A percentile compares a stretch with the other conserved stretches of the same genome.
phyloP scores from a whole-genome alignment of 1,140 invertebrate genomes.

The Trichoplusia ni region DNA sequence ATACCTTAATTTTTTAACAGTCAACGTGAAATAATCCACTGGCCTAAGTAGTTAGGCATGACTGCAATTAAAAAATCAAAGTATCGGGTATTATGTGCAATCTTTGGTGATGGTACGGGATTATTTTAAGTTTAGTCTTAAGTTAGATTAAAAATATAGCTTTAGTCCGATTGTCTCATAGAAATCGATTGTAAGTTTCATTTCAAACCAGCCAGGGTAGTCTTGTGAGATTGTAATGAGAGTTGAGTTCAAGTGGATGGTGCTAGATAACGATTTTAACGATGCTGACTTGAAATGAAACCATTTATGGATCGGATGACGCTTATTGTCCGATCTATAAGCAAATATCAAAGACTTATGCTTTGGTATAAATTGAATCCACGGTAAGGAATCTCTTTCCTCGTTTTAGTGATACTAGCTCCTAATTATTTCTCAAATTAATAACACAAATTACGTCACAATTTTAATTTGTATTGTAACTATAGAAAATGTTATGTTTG shows the following conservation, averaged over 20 bases:
- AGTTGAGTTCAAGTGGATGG: conserved; percentile 44
- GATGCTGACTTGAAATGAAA: conserved; percentile 73
- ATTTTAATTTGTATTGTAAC: conserved; percentile 70
- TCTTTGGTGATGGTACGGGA: conserved; percentile 82
- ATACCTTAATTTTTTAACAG: conserved; percentile 79
- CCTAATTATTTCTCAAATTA: conserved; percentile 74
- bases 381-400: conserved; percentile 74
- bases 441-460: conserved; percentile 77
- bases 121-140: conserved; percentile 71
- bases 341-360: conserved; percentile 45
- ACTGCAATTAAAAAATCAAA: conserved; percentile 83
- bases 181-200: conserved; percentile 64
- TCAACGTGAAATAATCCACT: conserved; percentile 54
- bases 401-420: conserved; percentile 80
- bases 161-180: conserved; percentile 51
- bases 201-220: conserved; percentile 66
- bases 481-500: conserved; percentile 74
- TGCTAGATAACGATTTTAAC: conserved; percentile 56
- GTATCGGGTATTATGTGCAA: conserved; percentile 84
- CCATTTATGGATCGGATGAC: conserved; percentile 74
- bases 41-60: conserved; percentile 65
- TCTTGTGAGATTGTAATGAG: conserved; percentile 33
- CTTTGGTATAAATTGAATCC: conserved; percentile 55
- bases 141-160: conserved; percentile 54
- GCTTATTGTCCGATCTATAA: conserved; percentile 73